Conservation (phyloP, 2,113 vertebrate genomes). For the Scomber japonicus region DNA sequence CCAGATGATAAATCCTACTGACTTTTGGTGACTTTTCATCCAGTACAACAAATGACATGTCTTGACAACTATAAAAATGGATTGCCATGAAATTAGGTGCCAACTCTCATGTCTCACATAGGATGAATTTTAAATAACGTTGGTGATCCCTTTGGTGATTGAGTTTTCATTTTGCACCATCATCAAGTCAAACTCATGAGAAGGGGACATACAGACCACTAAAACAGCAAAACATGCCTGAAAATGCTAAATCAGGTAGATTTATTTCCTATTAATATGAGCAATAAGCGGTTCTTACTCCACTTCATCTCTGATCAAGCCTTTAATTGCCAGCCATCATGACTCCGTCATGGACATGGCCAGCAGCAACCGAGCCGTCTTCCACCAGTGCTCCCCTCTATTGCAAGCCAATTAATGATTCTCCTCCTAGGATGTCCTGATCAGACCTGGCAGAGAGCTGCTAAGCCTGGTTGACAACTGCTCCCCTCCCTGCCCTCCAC, state of each 20-base stretch:
- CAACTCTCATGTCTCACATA: not conserved
- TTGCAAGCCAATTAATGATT: conserved; percentile 79
- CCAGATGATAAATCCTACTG: too few relatives aligned
- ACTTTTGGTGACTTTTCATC: too few relatives aligned
- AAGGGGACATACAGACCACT: not conserved
- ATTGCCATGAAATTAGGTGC: not conserved
- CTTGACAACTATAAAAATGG: not conserved
- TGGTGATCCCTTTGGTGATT: too few relatives aligned
- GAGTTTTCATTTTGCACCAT: not conserved
- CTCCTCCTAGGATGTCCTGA: conserved; percentile 73
- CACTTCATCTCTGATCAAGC: conserved; percentile 52
- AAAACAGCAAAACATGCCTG: not conserved
- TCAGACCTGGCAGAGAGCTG: conserved; percentile 66
- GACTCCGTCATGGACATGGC: conserved; percentile 46
- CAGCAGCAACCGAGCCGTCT: conserved; percentile 42
- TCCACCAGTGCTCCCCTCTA: conserved; percentile 44
- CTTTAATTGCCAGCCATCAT: conserved; percentile 56
- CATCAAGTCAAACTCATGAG: not conserved
- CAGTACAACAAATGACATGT: too few relatives aligned
- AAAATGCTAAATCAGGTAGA: not conserved
- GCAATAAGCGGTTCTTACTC: not conserved
- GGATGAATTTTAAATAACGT: not conserved
- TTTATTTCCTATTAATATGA: conserved; percentile 3
- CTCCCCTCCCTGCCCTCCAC: conserved; percentile 1
- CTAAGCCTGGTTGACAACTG: conserved; percentile 56